These are phyloP conservation scores for Endomychus coccineus DNA, from an alignment of 2,888 invertebrate species.

Conservation along the genomic window DNA sequence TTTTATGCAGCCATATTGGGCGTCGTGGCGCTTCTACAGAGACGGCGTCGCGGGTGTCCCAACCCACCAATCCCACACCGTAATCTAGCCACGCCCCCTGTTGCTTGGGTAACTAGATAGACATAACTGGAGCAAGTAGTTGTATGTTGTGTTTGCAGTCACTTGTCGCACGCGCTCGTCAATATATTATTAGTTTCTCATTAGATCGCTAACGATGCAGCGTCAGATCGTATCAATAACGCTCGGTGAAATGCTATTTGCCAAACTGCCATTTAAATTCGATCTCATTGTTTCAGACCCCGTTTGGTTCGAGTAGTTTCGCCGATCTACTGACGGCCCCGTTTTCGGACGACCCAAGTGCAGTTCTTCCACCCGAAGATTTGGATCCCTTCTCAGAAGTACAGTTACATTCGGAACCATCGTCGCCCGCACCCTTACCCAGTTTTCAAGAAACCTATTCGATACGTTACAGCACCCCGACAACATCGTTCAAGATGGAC, in stretches of 20 bases:
- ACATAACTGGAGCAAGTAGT: constrained; percentile 10
- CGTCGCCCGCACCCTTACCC: constrained; percentile 50
- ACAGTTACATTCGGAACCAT: constrained; percentile 40
- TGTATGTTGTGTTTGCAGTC: too few relatives aligned
- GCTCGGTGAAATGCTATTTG: too few relatives aligned
- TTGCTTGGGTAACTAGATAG: constrained; percentile 2
- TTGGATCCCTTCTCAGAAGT: constrained; percentile 69
- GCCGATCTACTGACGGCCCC: constrained; percentile 69
- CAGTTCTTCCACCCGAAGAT: constrained; percentile 57
- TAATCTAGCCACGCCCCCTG: constrained; percentile 9
- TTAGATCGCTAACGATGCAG: too few relatives aligned
- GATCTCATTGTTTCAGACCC: constrained; percentile 59
- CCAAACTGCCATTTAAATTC: too few relatives aligned
- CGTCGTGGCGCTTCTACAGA: constrained; percentile 33
- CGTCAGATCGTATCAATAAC: too few relatives aligned
- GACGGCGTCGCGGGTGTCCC: constrained; percentile 32
- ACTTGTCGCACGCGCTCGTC: too few relatives aligned
- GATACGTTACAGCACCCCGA: constrained; percentile 55
- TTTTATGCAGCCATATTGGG: constrained; percentile 32
- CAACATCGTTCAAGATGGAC: constrained; percentile 64
- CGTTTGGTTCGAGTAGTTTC: constrained; percentile 70
- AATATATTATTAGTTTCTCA: too few relatives aligned
- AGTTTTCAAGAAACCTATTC: constrained; percentile 87
- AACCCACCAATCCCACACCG: constrained; percentile 27
- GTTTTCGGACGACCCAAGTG: constrained; percentile 64